These are phyloP conservation scores for Dryobotodes eremita DNA, from an alignment of 2,888 invertebrate genomes.

Conservation along the genomic window DNA sequence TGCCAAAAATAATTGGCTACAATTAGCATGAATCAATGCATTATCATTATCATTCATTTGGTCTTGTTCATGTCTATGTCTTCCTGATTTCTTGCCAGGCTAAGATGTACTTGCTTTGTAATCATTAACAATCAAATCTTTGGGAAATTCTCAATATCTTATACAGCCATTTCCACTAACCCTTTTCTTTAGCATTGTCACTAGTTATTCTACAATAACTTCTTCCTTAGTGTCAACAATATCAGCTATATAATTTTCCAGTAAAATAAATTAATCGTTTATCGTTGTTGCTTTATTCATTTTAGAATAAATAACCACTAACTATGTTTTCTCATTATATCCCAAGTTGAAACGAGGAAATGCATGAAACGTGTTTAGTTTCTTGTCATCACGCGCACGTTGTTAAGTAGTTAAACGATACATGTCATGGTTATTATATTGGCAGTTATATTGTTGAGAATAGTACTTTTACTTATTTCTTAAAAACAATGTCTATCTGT, in stretches of 20 bases:
- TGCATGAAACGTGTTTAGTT: constrained; percentile 31
- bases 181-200: background rate
- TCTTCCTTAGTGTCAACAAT: background rate
- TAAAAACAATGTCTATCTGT: background rate
- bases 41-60: constrained; percentile 11
- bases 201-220: background rate
- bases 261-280: background rate
- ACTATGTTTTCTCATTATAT: constrained; percentile 21
- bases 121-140: background rate
- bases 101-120: background rate
- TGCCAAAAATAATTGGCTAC: constrained; percentile 51
- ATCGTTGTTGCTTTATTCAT: constrained; percentile 10
- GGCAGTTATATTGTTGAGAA: constrained; percentile 20
- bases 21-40: constrained; percentile 36
- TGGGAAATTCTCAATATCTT: background rate
- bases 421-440: constrained; percentile 20
- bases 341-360: constrained; percentile 39
- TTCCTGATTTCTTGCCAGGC: constrained; percentile 1
- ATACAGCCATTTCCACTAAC: background rate
- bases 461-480: background rate
- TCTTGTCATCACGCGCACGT: constrained; percentile 42
- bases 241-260: background rate
- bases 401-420: constrained; percentile 30
- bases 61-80: background rate
- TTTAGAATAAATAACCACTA: constrained; percentile 16